A percentile compares a stretch with the other conserved stretches of the same genome.
phyloP scores from a whole-genome alignment of 2,888 invertebrate genomes.

The Drosophila anceps region DNA sequence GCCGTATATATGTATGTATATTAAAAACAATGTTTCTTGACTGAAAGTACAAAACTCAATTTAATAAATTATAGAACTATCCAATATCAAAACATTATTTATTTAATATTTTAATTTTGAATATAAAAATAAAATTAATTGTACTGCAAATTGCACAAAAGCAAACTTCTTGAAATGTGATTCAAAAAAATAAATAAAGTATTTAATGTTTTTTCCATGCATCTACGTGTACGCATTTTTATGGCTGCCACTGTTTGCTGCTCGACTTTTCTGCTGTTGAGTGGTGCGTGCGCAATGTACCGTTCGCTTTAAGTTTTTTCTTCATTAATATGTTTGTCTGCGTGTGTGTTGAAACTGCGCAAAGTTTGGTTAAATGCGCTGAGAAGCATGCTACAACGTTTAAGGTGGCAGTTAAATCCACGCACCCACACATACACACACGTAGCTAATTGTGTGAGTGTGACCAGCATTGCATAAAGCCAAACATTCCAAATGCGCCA shows the following conservation, averaged over 20 bases:
- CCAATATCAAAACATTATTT: no score
- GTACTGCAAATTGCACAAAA: no score
- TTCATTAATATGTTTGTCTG: slow-evolving; percentile 4
- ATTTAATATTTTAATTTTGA: no score
- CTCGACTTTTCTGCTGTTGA: slow-evolving; percentile 18
- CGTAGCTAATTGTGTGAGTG: slow-evolving; percentile 2
- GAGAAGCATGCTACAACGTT: slow-evolving; percentile 65
- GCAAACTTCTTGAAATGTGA: no score
- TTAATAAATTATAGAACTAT: no score
- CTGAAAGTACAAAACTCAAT: neutral
- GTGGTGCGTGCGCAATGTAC: slow-evolving; percentile 67
- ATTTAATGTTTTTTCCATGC: no score
- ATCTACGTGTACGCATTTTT: slow-evolving; percentile 5
- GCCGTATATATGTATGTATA: neutral
- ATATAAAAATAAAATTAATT: no score
- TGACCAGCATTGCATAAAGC: slow-evolving; percentile 36
- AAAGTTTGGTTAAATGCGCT: slow-evolving; percentile 54
- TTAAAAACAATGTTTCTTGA: neutral
- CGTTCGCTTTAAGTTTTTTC: slow-evolving; percentile 4
- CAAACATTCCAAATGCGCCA: slow-evolving; percentile 43
- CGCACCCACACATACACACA: slow-evolving; percentile 9
- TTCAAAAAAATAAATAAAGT: no score
- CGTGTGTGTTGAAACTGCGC: slow-evolving; percentile 47
- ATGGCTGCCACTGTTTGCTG: slow-evolving; percentile 23
- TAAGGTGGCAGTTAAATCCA: slow-evolving; percentile 24